Conservation (phyloP, 2,113 vertebrate species). For the Cervus canadensis region DNA sequence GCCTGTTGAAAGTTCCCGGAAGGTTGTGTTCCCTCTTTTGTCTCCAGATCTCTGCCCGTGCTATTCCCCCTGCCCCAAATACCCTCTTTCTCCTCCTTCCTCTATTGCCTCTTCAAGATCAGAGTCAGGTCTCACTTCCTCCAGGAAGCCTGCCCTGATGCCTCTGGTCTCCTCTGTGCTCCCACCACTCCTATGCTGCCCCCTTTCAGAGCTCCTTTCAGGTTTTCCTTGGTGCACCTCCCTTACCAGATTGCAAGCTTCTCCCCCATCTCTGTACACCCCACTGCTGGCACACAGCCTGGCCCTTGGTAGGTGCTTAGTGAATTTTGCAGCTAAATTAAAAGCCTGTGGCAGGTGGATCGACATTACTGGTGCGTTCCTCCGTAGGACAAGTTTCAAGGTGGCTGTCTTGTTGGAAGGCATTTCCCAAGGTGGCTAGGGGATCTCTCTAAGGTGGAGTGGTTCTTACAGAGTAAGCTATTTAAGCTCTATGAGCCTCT, state of each 20-base stretch:
- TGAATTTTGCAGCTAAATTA: background rate
- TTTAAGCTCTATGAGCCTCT: background rate
- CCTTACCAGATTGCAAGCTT: too few species aligned
- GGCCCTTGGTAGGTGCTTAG: background rate
- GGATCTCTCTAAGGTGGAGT: background rate
- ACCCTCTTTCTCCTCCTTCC: background rate
- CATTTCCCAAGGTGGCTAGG: background rate
- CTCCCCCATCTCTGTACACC: background rate
- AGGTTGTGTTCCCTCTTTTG: background rate
- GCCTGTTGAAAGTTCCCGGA: background rate
- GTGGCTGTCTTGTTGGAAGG: background rate
- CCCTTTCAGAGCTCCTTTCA: too few species aligned
- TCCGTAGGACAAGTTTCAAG: background rate
- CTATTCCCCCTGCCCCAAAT: background rate
- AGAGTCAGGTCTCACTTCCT: background rate
- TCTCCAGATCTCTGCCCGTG: background rate
- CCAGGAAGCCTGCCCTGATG: background rate
- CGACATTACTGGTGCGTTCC: background rate
- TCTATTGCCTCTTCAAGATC: background rate
- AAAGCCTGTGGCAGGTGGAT: background rate
- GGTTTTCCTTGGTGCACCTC: background rate
- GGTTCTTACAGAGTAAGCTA: background rate
- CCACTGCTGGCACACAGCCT: background rate
- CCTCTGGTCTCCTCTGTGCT: background rate
- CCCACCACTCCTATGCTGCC: too few species aligned